Conservation (phyloP, 1,140 invertebrate species). For the Anoplophora glabripennis region DNA sequence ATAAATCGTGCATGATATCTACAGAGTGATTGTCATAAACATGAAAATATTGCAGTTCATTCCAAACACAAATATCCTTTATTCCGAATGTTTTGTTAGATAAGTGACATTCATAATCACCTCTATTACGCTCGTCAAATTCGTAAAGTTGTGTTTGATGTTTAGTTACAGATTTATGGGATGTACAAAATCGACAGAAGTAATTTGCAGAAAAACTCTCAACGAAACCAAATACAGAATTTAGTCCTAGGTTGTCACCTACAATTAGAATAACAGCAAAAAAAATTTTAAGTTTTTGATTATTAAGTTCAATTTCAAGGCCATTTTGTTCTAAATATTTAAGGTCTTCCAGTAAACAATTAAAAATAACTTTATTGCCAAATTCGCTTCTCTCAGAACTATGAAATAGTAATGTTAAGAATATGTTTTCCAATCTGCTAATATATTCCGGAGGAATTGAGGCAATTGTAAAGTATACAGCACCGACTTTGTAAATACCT, state of each 20-base stretch:
- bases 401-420: background rate
- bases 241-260: slow-evolving; percentile 5
- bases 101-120: background rate
- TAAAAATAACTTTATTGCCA: no score
- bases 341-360: no score
- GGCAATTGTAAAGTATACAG: background rate
- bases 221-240: slow-evolving; percentile 6
- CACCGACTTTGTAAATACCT: background rate
- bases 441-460: background rate
- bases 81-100: background rate
- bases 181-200: slow-evolving; percentile 10
- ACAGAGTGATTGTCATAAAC: slow-evolving; percentile 10
- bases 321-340: no score
- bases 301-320: no score
- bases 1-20: slow-evolving; percentile 10
- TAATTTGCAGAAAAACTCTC: slow-evolving; percentile 14
- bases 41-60: slow-evolving; percentile 4
- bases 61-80: slow-evolving; percentile 4
- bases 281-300: no score
- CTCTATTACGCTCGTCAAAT: background rate
- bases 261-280: background rate
- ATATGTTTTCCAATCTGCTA: slow-evolving; percentile 3
- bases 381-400: no score
- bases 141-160: slow-evolving; percentile 6
- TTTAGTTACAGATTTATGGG: slow-evolving; percentile 1